Evolutionary conservation across 1,140 invertebrate species (phyloP).

Genomic region (Heliothis virescens): DNA sequence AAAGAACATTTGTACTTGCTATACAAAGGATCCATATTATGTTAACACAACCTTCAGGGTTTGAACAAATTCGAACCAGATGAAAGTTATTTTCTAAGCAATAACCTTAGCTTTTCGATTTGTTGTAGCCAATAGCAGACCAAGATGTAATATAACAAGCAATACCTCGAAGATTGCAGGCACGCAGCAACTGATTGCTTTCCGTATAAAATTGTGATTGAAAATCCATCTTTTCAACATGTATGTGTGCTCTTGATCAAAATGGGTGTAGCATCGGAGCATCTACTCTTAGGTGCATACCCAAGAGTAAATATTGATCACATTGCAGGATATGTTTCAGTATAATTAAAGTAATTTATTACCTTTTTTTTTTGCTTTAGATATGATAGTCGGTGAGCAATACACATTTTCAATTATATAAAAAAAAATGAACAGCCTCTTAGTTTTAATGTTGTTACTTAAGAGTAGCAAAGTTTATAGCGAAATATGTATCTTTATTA

Average conservation of each 20-base stretch:
- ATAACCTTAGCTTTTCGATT: slow-evolving; percentile 11
- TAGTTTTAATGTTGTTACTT: neutral
- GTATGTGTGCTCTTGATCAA: neutral
- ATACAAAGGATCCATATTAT: neutral
- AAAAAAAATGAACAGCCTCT: neutral
- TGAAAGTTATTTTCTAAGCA: neutral
- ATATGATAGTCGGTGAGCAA: neutral
- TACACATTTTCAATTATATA: neutral
- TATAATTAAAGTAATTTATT: too few species aligned
- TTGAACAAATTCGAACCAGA: too few species aligned
- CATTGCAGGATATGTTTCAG: too few species aligned
- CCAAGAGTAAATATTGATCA: too few species aligned
- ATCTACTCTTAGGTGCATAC: too few species aligned
- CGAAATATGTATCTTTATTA: slow-evolving; percentile 9
- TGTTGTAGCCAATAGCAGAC: slow-evolving; percentile 1
- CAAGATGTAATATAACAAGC: slow-evolving; percentile 27
- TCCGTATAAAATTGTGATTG: slow-evolving; percentile 26
- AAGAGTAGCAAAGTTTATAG: neutral
- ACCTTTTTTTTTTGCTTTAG: too few species aligned
- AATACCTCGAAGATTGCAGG: slow-evolving; percentile 19
- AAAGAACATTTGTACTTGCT: neutral
- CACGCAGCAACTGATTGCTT: slow-evolving; percentile 35
- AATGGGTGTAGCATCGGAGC: neutral
- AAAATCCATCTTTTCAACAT: slow-evolving; percentile 23
- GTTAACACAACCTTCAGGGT: too few species aligned